A percentile compares a stretch with the other conserved stretches of the same genome.
Conservation (phyloP, 1,140 invertebrate species). For the Hyposmocoma kahamanoa region DNA sequence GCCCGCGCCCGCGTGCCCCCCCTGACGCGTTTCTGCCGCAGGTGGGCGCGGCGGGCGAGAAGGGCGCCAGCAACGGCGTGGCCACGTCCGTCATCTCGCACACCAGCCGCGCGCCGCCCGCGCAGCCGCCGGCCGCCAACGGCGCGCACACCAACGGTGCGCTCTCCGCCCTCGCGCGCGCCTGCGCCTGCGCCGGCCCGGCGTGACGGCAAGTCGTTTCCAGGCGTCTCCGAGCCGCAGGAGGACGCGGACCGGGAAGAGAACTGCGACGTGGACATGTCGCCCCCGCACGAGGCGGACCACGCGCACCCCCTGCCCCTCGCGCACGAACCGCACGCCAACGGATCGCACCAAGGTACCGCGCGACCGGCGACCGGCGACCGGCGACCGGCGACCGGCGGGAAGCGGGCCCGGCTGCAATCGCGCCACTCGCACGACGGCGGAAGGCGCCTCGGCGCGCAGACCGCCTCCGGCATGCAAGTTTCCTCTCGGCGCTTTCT, state of each 20-base stretch:
- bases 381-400: no score
- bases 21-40: no score
- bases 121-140: conserved; percentile 41
- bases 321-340: not conserved
- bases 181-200: conserved; percentile 32
- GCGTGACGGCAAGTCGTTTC: conserved; percentile 22
- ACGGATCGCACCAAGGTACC: not conserved
- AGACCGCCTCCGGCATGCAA: no score
- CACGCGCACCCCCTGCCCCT: conserved; percentile 5
- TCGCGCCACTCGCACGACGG: no score
- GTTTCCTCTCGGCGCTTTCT: no score
- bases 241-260: conserved; percentile 9
- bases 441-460: no score
- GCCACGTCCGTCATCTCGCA: conserved; percentile 64
- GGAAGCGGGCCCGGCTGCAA: no score
- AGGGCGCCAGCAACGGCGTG: conserved; percentile 35
- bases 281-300: conserved; percentile 10
- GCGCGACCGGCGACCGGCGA: no score
- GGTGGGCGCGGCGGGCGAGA: not conserved
- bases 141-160: conserved; percentile 50
- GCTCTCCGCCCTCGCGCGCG: conserved; percentile 21
- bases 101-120: conserved; percentile 30
- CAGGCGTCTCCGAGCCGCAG: conserved; percentile 22
- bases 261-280: conserved; percentile 44
- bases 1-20: conserved; percentile 77